Evolutionary conservation across 2,113 vertebrate genomes (phyloP), one percentile per base, ranked within the genome.

Genomic region (Lucifuga dentata): DNA sequence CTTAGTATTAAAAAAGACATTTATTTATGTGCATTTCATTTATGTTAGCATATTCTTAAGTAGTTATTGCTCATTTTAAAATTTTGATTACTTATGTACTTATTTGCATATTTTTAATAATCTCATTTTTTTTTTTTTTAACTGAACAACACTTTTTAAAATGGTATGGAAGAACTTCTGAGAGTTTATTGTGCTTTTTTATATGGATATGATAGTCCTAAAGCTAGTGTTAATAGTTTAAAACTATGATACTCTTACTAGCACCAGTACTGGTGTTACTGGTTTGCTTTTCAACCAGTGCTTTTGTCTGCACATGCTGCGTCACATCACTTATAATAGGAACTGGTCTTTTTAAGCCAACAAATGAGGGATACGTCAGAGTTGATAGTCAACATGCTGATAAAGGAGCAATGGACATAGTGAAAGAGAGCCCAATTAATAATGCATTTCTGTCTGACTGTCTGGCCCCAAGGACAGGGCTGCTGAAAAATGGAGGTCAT

Each of bases 401-500:
- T 90, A 78, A 88, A 89, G 82, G 76, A 69, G 76, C 72, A 66
- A 76, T 68, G 78, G 68, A 81, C 82, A 63, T 53, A 67, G 77
- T 78, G 81, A 90, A 90, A 87, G 73, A 83, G 84, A 86, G 71
- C 69, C 77, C 73, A 85, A 89, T 89, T 90, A 90, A 90, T 90
- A 90, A 91, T 89, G 85, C 79, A 90, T 89, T 78, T 89, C 83
- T 81, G 84, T 86, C 86, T 82, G 81, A 77, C 76, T 86, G 81
- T 85, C 86, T 90, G 82, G 89, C 81, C 79, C 74, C 65, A 77
- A 83, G 83, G 81, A 90, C 59, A 13, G 48, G 36, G 40, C 56
- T 79, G 78, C 56, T 86, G 82, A 89, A 85, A 86, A 86, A 88
- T 86, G 70, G 85, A 89, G 89, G 86, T 88, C 82, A 89, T 55